These are phyloP conservation scores for Sinocyclocheilus anophthalmus DNA, from an alignment of 2,113 vertebrate species.

Conservation along the genomic window DNA sequence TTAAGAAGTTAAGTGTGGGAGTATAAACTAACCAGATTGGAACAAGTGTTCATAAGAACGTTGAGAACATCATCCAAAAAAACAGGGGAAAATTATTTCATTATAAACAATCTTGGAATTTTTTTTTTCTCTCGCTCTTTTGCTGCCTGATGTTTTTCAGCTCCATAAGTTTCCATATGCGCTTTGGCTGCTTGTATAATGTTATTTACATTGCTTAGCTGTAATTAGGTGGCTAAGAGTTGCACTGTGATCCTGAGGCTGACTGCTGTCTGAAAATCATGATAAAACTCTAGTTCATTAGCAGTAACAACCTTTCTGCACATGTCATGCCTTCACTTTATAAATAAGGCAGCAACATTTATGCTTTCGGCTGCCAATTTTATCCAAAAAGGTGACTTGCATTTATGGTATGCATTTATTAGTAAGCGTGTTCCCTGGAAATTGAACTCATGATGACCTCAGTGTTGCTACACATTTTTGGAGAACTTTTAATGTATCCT, in stretches of 20 bases:
- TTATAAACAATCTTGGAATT: neutral
- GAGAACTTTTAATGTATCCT: neutral
- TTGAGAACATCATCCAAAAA: neutral
- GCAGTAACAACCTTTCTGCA: neutral
- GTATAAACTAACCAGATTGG: slow-evolving; percentile 17
- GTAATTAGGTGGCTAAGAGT: slow-evolving; percentile 88
- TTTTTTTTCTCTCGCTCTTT: neutral
- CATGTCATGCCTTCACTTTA: slow-evolving; percentile 28
- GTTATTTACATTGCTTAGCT: slow-evolving; percentile 82
- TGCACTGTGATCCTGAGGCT: slow-evolving; percentile 82
- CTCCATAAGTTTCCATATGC: slow-evolving; percentile 66
- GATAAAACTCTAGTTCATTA: slow-evolving; percentile 38
- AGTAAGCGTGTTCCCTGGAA: neutral
- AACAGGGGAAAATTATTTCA: neutral
- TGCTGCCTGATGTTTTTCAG: slow-evolving; percentile 44
- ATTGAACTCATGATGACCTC: neutral
- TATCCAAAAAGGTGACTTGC: neutral
- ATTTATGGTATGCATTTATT: neutral
- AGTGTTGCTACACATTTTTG: neutral
- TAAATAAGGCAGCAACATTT: slow-evolving; percentile 2
- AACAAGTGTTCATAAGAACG: slow-evolving; percentile 17
- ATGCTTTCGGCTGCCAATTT: neutral
- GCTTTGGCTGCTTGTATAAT: slow-evolving; percentile 81
- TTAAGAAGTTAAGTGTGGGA: neutral
- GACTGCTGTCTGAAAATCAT: slow-evolving; percentile 73